Conservation (phyloP, 2,888 invertebrate species). For the Eudasyphora cyanicolor region DNA sequence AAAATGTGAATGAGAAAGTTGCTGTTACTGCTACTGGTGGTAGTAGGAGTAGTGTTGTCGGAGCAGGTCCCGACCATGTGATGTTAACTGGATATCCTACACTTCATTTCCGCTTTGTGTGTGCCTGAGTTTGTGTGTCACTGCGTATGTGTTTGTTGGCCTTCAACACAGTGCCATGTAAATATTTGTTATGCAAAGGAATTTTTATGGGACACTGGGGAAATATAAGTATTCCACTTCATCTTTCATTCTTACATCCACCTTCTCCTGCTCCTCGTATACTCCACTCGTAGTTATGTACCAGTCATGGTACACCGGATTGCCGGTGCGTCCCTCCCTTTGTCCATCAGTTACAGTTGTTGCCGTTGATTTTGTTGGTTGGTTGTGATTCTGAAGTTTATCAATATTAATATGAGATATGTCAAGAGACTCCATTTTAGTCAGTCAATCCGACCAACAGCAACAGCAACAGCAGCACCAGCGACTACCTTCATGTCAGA, state of each 20-base stretch:
- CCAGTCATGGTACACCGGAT: no score
- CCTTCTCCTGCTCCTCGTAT: not conserved
- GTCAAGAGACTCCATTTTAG: slow-evolving; percentile 34
- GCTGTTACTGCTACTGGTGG: no score
- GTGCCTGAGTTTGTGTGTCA: not conserved
- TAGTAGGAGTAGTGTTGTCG: no score
- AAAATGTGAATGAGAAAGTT: not conserved
- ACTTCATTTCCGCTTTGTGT: not conserved
- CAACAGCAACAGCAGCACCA: no score
- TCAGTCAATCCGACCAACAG: not conserved
- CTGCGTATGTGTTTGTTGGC: not conserved
- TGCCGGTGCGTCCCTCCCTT: not conserved
- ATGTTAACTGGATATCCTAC: slow-evolving; percentile 5
- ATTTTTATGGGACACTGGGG: slow-evolving; percentile 48
- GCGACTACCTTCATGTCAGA: no score
- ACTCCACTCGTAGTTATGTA: no score
- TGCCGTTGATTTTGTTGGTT: slow-evolving; percentile 8
- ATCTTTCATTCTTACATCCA: slow-evolving; percentile 9
- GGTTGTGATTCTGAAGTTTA: slow-evolving; percentile 42
- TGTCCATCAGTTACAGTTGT: not conserved
- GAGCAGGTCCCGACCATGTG: slow-evolving; percentile 2
- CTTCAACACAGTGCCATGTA: slow-evolving; percentile 30
- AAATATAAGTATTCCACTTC: slow-evolving; percentile 23
- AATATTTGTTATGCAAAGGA: slow-evolving; percentile 35
- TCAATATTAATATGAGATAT: slow-evolving; percentile 43